Base-by-base conservation (phyloP, 2,797 vertebrate genomes). In the Hafferia zeledoni region DNA sequence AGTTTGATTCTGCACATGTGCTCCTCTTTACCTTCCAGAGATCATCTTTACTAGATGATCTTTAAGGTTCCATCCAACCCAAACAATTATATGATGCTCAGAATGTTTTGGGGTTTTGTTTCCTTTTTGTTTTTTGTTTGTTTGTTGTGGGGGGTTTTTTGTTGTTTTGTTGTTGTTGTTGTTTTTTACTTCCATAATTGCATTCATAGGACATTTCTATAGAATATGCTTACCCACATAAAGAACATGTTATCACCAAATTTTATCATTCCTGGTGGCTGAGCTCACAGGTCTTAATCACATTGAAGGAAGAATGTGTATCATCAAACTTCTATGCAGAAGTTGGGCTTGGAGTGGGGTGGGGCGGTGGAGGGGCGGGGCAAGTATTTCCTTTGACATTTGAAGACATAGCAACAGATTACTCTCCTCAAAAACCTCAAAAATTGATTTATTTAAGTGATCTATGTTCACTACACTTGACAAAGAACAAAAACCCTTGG, bases 331-430 rank as follows among this genome's bases (percentile, higher is more conserved):
- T 49, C 4, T 55, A 55, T 47, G 15, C 14, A 59, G 27, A 87
- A 44, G 11, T 8, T 9, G 4, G 19, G 2, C 8, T 16, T 22
- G 28, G 19, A 10, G 2, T 39, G 6, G 28, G 8, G 3, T 3
- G 18, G 17, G 39, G 39, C 12, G 39, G 3, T 4, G 39, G 39
- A 39, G 39, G 39, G 20, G 3, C 17, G 3, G 19, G 6, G 2
- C 50, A 39, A 1, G 11, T 47, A 27, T 50, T 90, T 63, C 22
- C n/a, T 83, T 75, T 47, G 60, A 30, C 33, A 52, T 53, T 55
- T 47, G 31, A 59, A 83, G 23, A 46, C 7, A 56, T 1, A 65
- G 19, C 11, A 83, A 74, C 14, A 75, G 49, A 71, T 30, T 9
- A 9, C 5, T 43, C 5, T 53, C 43, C 31, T n/a, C 25, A 46